phyloP scores from a whole-genome alignment of 2,888 invertebrate species.

The Polydrusus pterygomalis region DNA sequence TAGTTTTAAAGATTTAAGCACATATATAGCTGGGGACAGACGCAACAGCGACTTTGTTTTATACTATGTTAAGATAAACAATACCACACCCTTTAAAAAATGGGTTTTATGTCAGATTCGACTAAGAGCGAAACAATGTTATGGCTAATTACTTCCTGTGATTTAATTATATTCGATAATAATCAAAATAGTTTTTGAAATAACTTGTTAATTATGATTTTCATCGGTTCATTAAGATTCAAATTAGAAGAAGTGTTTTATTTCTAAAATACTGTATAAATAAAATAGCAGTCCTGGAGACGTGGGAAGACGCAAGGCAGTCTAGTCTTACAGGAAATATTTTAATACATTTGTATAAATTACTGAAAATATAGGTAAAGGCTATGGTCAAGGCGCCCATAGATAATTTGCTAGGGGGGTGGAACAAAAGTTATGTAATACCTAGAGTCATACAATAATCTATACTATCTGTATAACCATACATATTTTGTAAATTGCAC shows the following conservation, averaged over 20 bases:
- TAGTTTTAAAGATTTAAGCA: too few species aligned
- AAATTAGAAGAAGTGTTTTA: neutral
- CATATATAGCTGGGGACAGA: too few species aligned
- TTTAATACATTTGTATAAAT: neutral
- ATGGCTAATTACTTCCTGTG: constrained; percentile 5
- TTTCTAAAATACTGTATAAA: neutral
- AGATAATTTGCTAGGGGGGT: too few species aligned
- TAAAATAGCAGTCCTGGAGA: constrained; percentile 6
- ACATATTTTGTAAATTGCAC: too few species aligned
- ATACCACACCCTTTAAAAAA: too few species aligned
- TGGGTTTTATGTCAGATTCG: too few species aligned
- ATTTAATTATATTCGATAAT: constrained; percentile 7
- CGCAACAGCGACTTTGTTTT: too few species aligned
- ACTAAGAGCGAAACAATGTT: neutral
- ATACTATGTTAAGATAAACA: too few species aligned
- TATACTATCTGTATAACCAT: too few species aligned
- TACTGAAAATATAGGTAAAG: neutral
- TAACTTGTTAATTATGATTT: neutral
- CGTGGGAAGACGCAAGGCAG: constrained; percentile 12
- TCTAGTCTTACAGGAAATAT: neutral
- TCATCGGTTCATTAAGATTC: neutral
- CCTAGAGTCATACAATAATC: too few species aligned
- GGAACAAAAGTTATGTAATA: too few species aligned
- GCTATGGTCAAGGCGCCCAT: too few species aligned
- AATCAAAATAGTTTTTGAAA: neutral